Evolutionary conservation across 1,140 invertebrate genomes (phyloP).

Genomic region (Ptiloglossa arizonensis): DNA sequence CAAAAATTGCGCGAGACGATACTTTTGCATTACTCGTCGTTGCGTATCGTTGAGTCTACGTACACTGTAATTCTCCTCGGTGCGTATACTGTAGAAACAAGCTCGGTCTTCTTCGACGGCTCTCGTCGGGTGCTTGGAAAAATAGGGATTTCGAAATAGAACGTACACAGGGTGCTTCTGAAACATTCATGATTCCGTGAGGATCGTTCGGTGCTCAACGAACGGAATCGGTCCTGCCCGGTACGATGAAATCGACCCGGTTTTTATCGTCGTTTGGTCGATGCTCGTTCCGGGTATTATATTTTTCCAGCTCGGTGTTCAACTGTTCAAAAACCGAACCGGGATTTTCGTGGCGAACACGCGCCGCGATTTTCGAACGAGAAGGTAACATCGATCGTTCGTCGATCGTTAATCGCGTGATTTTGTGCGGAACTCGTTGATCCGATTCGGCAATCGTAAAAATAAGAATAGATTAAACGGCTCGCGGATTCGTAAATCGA

Average conservation of each 20-base stretch:
- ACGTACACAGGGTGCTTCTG: background rate
- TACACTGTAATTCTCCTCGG: conserved; percentile 35
- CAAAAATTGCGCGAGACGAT: too few species aligned
- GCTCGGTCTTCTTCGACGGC: background rate
- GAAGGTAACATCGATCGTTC: too few species aligned
- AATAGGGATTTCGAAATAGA: conserved; percentile 19
- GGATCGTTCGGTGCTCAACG: background rate
- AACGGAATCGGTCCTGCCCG: background rate
- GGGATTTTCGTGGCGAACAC: too few species aligned
- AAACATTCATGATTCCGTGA: conserved; percentile 12
- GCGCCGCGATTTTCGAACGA: too few species aligned
- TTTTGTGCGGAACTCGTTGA: too few species aligned
- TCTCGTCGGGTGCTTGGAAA: conserved; percentile 17
- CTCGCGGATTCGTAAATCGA: background rate
- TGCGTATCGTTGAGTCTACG: conserved; percentile 25
- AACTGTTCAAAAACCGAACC: too few species aligned
- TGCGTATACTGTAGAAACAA: conserved; percentile 46
- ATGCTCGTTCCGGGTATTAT: background rate
- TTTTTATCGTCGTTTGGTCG: background rate
- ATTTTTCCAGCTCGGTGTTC: background rate
- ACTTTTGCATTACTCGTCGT: too few species aligned
- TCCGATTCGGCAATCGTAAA: background rate
- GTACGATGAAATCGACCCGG: background rate
- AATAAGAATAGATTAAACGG: background rate
- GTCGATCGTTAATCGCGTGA: too few species aligned